Percentiles rank a stretch among this genome's conserved stretches.
phyloP scores from a whole-genome alignment of 1,140 invertebrate genomes.

The Spodoptera frugiperda region DNA sequence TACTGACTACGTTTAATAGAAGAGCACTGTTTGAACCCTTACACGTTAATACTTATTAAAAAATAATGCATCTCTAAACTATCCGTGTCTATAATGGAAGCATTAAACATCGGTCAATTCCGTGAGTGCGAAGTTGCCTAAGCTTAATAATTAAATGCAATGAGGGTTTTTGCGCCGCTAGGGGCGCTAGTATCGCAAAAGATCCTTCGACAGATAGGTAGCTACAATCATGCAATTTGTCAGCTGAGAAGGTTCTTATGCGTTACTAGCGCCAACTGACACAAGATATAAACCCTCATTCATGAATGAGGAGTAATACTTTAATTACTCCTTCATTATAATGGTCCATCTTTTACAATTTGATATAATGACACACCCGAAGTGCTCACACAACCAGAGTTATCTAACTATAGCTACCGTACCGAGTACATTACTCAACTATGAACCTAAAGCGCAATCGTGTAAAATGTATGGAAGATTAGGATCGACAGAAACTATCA shows the following conservation, averaged over 20 bases:
- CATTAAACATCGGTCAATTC: constrained; percentile 82
- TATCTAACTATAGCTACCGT: constrained; percentile 57
- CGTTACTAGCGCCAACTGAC: too few species aligned
- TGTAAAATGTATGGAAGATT: constrained; percentile 62
- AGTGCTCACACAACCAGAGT: constrained; percentile 72
- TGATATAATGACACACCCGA: constrained; percentile 74
- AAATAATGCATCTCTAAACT: constrained; percentile 59
- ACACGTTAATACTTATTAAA: constrained; percentile 34
- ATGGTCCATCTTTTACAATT: constrained; percentile 84
- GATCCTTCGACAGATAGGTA: too few species aligned
- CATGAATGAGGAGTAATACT: constrained; percentile 25
- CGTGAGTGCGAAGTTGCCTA: constrained; percentile 80
- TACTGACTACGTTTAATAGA: constrained; percentile 20
- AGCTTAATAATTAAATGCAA: constrained; percentile 70
- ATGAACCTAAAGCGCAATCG: constrained; percentile 31
- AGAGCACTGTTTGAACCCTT: constrained; percentile 30
- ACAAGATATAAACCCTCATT: neutral
- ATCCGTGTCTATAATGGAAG: constrained; percentile 77
- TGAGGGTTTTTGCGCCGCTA: constrained; percentile 44
- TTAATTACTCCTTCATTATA: constrained; percentile 65
- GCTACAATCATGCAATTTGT: too few species aligned
- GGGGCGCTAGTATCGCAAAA: too few species aligned
- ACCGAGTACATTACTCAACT: constrained; percentile 1
- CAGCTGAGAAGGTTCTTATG: too few species aligned
- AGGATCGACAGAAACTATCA: constrained; percentile 61